phyloP scores from a whole-genome alignment of 2,113 vertebrate genomes.

The Dasyprocta punctata region DNA sequence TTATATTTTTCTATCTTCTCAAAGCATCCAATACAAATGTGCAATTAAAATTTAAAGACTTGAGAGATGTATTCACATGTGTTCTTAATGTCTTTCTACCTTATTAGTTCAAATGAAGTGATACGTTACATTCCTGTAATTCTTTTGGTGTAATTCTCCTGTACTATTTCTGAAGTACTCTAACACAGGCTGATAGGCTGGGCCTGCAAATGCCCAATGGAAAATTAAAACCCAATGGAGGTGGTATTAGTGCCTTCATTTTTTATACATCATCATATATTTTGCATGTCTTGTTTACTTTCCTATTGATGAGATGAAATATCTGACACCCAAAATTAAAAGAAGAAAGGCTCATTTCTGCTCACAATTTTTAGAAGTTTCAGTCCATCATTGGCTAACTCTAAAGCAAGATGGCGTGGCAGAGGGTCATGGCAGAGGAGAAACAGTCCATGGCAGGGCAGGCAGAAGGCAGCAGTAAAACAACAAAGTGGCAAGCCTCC shows the following conservation, averaged over 20 bases:
- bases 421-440: no score
- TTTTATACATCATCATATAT: not conserved
- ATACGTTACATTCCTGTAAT: not conserved
- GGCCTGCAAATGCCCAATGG: not conserved
- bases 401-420: not conserved
- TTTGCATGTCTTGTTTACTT: not conserved
- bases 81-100: not conserved
- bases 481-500: not conserved
- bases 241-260: not conserved
- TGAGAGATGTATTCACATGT: not conserved
- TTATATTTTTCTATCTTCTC: not conserved
- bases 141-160: not conserved
- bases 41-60: not conserved
- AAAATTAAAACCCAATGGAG: not conserved
- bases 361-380: not conserved
- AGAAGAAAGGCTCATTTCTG: not conserved
- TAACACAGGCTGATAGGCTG: not conserved
- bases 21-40: not conserved
- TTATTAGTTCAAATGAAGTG: not conserved
- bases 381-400: not conserved
- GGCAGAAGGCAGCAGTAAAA: not conserved
- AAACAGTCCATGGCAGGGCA: not conserved
- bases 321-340: not conserved
- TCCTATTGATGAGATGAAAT: not conserved
- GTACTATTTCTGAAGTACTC: not conserved